phyloP scores from a whole-genome alignment of 2,888 invertebrate genomes.

The Chironomus tentans region DNA sequence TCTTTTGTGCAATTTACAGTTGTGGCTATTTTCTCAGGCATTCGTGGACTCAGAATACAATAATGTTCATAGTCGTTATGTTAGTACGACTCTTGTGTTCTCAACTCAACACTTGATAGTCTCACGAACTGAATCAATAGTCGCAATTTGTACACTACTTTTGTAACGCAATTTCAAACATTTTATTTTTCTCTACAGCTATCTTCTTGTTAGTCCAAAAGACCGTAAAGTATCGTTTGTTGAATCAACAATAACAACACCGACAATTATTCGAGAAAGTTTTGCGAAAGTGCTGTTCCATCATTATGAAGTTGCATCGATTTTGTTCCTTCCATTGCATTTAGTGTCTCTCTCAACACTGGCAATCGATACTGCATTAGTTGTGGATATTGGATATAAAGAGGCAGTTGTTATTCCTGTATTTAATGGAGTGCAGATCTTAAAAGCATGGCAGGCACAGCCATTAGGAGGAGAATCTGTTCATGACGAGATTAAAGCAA shows the following conservation, averaged over 20 bases:
- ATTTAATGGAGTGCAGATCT: conserved; percentile 76
- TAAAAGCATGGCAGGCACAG: conserved; percentile 74
- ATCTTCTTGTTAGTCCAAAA: conserved; percentile 85
- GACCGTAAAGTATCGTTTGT: conserved; percentile 85
- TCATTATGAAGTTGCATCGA: conserved; percentile 81
- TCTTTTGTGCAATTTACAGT: not conserved
- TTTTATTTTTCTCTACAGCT: conserved; percentile 46
- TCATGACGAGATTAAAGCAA: conserved; percentile 50
- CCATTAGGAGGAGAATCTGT: conserved; percentile 67
- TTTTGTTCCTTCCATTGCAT: conserved; percentile 77
- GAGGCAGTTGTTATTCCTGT: conserved; percentile 78
- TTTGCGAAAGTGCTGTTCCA: conserved; percentile 84
- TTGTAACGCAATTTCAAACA: not conserved
- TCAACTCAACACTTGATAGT: no score
- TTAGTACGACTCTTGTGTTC: no score
- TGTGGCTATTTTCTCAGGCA: no score
- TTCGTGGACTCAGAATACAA: no score
- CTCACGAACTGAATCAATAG: no score
- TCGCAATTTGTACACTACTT: no score
- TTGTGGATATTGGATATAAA: conserved; percentile 78
- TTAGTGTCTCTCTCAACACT: conserved; percentile 74
- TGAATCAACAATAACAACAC: conserved; percentile 72
- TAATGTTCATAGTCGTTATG: not conserved
- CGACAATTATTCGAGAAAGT: conserved; percentile 72
- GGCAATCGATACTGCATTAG: conserved; percentile 70